These are phyloP conservation scores for Opisthograptis luteolata DNA, from an alignment of 2,888 invertebrate species.

Conservation along the genomic window DNA sequence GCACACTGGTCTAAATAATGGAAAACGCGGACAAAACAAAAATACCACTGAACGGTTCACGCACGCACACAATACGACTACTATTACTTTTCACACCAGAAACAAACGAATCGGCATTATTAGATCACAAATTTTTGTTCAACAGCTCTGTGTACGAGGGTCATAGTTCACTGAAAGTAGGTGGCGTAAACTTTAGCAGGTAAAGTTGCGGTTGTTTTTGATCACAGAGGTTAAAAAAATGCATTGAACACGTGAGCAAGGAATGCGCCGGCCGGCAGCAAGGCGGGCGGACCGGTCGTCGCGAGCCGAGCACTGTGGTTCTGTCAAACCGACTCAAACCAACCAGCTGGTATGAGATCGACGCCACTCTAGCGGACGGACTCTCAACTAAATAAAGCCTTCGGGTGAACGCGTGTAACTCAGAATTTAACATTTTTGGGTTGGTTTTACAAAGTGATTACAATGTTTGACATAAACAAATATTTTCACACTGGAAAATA, in stretches of 20 bases:
- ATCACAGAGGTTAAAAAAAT: slow-evolving; percentile 58
- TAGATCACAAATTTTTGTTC: slow-evolving; percentile 11
- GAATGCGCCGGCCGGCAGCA: slow-evolving; percentile 58
- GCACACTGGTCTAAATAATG: slow-evolving; percentile 55
- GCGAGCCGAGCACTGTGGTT: slow-evolving; percentile 69
- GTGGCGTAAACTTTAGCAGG: slow-evolving; percentile 38
- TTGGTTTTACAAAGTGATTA: neutral
- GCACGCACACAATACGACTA: slow-evolving; percentile 64
- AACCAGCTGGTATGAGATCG: slow-evolving; percentile 68
- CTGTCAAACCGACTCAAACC: slow-evolving; percentile 63
- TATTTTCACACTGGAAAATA: too few relatives aligned
- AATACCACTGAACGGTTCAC: slow-evolving; percentile 69
- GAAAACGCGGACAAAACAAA: slow-evolving; percentile 67
- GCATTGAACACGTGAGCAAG: slow-evolving; percentile 66
- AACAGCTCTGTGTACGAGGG: slow-evolving; percentile 19
- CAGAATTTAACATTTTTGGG: slow-evolving; percentile 10
- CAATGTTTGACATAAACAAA: too few relatives aligned
- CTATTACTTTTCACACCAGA: slow-evolving; percentile 66
- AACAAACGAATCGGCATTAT: slow-evolving; percentile 51
- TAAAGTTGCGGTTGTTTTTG: slow-evolving; percentile 42
- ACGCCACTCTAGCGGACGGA: slow-evolving; percentile 74
- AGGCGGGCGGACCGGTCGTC: slow-evolving; percentile 58
- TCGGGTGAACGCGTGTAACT: slow-evolving; percentile 49
- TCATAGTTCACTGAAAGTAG: slow-evolving; percentile 56
- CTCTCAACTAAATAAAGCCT: slow-evolving; percentile 67